phyloP scores from a whole-genome alignment of 2,113 vertebrate genomes.

The Catharus bicknelli region DNA sequence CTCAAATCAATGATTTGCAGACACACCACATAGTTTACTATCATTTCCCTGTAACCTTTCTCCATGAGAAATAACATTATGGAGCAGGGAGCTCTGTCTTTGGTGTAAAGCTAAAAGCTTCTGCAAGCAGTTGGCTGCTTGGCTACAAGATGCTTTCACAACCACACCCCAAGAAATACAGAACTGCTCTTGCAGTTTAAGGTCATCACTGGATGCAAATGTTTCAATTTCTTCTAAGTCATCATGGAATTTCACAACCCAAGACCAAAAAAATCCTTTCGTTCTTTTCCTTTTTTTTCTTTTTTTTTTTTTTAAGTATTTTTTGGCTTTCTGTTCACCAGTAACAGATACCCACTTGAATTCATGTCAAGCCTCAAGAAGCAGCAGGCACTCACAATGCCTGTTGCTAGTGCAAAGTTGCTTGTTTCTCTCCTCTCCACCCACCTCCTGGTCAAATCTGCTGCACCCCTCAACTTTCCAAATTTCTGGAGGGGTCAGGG shows the following conservation, averaged over 20 bases:
- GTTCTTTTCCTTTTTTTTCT: not conserved
- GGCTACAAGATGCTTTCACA: not conserved
- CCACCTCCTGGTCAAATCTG: accelerated
- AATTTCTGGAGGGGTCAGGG: not conserved
- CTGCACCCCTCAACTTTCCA: not conserved
- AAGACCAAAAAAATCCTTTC: not conserved
- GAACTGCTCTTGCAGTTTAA: not conserved
- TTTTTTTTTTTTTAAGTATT: too few relatives aligned
- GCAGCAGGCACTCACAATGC: not conserved
- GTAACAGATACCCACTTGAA: not conserved
- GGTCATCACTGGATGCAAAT: not conserved
- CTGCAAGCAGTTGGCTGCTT: not conserved
- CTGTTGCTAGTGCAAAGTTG: not conserved
- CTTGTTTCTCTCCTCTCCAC: not conserved
- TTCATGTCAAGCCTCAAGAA: accelerated
- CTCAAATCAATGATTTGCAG: not conserved
- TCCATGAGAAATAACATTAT: not conserved
- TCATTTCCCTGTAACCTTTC: not conserved
- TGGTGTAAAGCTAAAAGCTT: not conserved
- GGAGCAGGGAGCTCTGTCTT: not conserved
- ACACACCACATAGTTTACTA: not conserved
- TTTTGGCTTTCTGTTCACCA: not conserved
- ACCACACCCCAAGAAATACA: not conserved
- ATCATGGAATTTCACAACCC: not conserved
- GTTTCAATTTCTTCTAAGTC: not conserved